phyloP scores from a whole-genome alignment of 2,888 invertebrate genomes.

The Odiellus spinosus region DNA sequence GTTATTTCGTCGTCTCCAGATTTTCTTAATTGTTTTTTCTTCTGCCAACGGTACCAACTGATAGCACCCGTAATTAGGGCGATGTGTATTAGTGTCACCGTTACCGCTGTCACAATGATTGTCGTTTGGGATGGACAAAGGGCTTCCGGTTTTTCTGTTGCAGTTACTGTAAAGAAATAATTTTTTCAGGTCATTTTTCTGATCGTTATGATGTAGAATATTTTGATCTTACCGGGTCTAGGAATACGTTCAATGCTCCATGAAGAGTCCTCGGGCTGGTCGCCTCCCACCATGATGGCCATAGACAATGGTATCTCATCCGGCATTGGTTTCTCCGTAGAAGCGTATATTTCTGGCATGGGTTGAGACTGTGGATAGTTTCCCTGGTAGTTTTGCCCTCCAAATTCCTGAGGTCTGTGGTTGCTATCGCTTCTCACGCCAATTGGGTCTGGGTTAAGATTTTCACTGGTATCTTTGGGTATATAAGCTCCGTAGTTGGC shows the following conservation, averaged over 20 bases:
- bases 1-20: conserved; percentile 8
- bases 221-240: conserved; percentile 7
- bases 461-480: too few relatives aligned
- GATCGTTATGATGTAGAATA: background rate
- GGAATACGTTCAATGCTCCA: conserved; percentile 1
- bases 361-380: background rate
- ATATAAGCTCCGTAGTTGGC: too few relatives aligned
- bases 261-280: conserved; percentile 11
- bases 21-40: conserved; percentile 13
- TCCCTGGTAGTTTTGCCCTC: too few relatives aligned
- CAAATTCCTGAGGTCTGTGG: background rate
- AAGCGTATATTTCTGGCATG: background rate
- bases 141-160: conserved; percentile 4
- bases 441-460: background rate
- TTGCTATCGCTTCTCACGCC: background rate
- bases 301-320: conserved; percentile 22
- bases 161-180: background rate
- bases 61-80: conserved; percentile 15
- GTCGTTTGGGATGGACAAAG: conserved; percentile 19
- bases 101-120: conserved; percentile 19
- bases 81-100: conserved; percentile 18
- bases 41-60: conserved; percentile 17
- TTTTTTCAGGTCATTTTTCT: background rate
- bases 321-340: conserved; percentile 13
- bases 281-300: conserved; percentile 22